A percentile compares a stretch with the other conserved stretches of the same genome.
These are phyloP conservation scores for Bujurquina vittata DNA, from an alignment of 2,113 vertebrate species.

Conservation along the genomic window DNA sequence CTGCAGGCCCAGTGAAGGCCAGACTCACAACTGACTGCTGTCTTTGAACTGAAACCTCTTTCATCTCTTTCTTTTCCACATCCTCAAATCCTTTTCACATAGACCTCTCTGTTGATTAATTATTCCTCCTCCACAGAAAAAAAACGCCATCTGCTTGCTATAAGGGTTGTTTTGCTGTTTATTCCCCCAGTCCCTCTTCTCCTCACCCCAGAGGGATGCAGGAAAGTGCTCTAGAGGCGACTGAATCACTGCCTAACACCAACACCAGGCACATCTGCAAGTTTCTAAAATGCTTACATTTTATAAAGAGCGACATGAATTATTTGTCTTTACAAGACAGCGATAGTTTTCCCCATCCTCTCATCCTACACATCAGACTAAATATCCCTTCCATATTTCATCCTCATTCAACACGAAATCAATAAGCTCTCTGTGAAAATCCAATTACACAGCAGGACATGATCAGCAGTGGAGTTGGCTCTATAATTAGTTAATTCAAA, in stretches of 20 bases:
- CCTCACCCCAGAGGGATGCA: not conserved
- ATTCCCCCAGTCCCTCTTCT: constrained; percentile 3
- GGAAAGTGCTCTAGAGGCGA: not conserved
- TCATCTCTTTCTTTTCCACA: constrained; percentile 49
- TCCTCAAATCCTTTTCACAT: constrained; percentile 42
- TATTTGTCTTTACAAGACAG: not conserved
- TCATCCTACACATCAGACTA: not conserved
- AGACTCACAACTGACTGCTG: constrained; percentile 34
- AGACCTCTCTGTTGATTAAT: constrained; percentile 49
- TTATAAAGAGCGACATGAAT: not conserved
- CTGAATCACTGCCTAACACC: not conserved
- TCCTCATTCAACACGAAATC: constrained; percentile 44
- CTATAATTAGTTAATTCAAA: constrained; percentile 45
- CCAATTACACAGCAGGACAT: constrained; percentile 39
- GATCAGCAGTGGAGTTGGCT: constrained; percentile 26
- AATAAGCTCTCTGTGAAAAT: constrained; percentile 31
- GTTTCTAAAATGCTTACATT: not conserved
- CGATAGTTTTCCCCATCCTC: not conserved
- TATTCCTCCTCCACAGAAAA: constrained; percentile 56
- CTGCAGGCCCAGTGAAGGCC: not conserved
- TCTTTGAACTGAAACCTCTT: constrained; percentile 57
- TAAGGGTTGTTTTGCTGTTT: constrained; percentile 31
- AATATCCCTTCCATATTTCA: constrained; percentile 8
- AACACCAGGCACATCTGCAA: not conserved
- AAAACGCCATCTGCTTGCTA: constrained; percentile 50